Base-by-base conservation (phyloP, 2,888 invertebrate species). In the Agrochola lychnidis region DNA sequence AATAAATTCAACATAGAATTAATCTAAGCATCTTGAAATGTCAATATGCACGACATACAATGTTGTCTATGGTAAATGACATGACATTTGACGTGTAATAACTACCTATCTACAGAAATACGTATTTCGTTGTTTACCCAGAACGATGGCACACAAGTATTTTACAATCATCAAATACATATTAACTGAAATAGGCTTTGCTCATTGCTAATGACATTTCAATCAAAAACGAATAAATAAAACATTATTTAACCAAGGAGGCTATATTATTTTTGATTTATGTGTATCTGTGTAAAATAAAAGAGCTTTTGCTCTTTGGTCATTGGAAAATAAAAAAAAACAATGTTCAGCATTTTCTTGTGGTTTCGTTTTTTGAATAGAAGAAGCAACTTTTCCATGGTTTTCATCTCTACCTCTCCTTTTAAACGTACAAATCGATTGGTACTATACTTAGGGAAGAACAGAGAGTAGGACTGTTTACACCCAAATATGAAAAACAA, bases 111-210 rank as follows among this genome's bases (percentile, higher is more conserved):
- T 16, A 62, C 45, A 82, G 61, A 70, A 56, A 61, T 70, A 68
- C 36, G 22, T 36, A 62, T 59, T 72, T 74, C 57, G 59, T 74
- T 83, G 64, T 86, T 83, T 83, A 79, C 79, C 68, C 64, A 76
- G 85, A 86, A 86, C 59, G 56, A 69, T 57, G 63, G 48, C 56
- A 48, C 56, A 71, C 66, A 66, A 70, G 59, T 69, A 73, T 76
- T 78, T 73, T 73, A 77, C 78, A 81, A 87, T 87, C 86, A 91
- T 91, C 90, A 91, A 92, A 91, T 89, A 88, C 90, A 70, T 90
- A 90, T 91, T 92, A 91, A 76, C 82, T 73, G 63, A 66, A 73
- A 82, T 78, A 86, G 67, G 84, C 53, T 77, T 67, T 72, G 63
- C 78, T 73, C 51, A 75, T 64, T 69, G 59, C 81, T 89, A 87